Percentiles rank a stretch among this genome's conserved stretches.
phyloP scores from a whole-genome alignment of 2,797 vertebrate genomes.

The Silurus aristotelis region DNA sequence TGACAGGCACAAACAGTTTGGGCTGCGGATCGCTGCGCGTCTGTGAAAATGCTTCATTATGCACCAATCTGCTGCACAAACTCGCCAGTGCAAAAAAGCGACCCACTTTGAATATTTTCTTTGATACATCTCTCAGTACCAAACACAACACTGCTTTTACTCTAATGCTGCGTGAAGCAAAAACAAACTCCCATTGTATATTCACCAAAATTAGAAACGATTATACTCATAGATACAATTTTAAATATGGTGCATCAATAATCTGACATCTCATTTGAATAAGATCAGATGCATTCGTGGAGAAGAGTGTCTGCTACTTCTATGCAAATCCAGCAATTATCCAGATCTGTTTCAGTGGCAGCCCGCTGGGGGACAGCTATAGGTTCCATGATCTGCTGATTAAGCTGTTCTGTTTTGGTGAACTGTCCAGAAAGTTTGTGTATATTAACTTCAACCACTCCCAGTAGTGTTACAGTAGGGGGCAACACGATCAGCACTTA shows the following conservation, averaged over 20 bases:
- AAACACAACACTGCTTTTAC: background rate
- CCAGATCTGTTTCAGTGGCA: constrained; percentile 49
- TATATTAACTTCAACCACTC: constrained; percentile 35
- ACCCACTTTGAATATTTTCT: constrained; percentile 9
- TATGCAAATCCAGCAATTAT: constrained; percentile 62
- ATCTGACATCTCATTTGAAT: constrained; percentile 60
- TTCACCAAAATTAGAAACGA: constrained; percentile 20
- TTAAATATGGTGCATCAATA: constrained; percentile 60
- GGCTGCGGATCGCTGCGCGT: constrained; percentile 25
- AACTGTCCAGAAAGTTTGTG: constrained; percentile 44
- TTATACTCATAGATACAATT: constrained; percentile 53
- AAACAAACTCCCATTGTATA: background rate
- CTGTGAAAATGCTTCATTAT: constrained; percentile 42
- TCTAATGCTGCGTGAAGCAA: background rate
- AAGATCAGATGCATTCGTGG: constrained; percentile 42
- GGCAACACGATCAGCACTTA: background rate
- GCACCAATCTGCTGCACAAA: constrained; percentile 61
- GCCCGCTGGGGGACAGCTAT: constrained; percentile 17
- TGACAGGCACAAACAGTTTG: constrained; percentile 14
- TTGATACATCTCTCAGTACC: background rate
- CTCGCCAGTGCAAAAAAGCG: constrained; percentile 23
- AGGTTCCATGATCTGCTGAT: constrained; percentile 48
- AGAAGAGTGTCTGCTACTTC: constrained; percentile 48
- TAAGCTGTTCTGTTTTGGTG: constrained; percentile 42
- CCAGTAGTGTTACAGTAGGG: constrained; percentile 10